A percentile compares a stretch with the other conserved stretches of the same genome.
phyloP scores from a whole-genome alignment of 30 jellyfish, hydroid and myxozoan genomes.

The Chironex yamaguchii region DNA sequence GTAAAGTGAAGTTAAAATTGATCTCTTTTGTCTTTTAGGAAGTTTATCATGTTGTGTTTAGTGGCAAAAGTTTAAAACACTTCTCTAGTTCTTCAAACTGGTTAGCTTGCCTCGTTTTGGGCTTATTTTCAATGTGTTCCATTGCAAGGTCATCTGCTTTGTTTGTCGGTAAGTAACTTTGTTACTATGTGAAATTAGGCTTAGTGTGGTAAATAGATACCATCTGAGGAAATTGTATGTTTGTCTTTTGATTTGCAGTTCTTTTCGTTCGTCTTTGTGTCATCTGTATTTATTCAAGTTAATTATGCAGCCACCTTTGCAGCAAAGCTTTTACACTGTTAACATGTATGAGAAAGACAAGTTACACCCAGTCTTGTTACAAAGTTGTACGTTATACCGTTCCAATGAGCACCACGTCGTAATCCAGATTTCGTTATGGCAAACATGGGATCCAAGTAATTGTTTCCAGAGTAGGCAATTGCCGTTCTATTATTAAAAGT shows the following conservation, averaged over 20 bases:
- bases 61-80: conserved; percentile 57
- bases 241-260: background rate
- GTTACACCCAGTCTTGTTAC: no score
- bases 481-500: background rate
- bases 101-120: conserved; percentile 69
- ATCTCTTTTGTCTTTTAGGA: conserved; percentile 50
- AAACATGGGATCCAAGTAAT: no score
- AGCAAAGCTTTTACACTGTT: no score
- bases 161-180: conserved; percentile 69
- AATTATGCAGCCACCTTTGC: no score
- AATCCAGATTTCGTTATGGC: no score
- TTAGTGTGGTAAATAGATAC: no score
- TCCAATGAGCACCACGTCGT: no score
- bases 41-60: conserved; percentile 70
- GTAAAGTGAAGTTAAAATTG: background rate
- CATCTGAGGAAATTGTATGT: background rate
- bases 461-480: no score
- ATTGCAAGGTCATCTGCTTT: conserved; percentile 90
- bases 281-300: background rate
- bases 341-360: no score
- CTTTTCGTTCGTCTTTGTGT: no score
- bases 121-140: conserved; percentile 63
- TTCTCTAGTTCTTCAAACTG: conserved; percentile 88
- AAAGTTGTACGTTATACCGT: no score
- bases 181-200: no score